These are phyloP conservation scores for Sinodicranocentrus sp. DNA, from an alignment of 2,888 invertebrate species.

Conservation along the genomic window DNA sequence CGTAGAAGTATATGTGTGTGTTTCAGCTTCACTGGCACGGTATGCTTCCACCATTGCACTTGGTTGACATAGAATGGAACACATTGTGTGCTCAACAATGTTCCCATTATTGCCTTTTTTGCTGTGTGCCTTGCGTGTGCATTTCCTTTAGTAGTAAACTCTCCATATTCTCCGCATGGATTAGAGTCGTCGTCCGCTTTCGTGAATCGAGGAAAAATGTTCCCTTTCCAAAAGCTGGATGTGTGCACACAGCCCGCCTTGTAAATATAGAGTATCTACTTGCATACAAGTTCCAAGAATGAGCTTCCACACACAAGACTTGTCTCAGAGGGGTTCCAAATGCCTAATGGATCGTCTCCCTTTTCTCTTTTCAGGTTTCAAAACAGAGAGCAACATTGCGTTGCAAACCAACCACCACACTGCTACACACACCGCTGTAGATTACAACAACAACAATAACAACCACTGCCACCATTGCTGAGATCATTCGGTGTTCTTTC, in stretches of 20 bases:
- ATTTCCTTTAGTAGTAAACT: constrained; percentile 2
- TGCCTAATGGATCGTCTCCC: constrained; percentile 39
- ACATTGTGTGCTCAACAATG: constrained; percentile 53
- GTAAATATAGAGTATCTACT: too few relatives aligned
- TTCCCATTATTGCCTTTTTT: constrained; percentile 39
- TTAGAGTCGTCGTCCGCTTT: constrained; percentile 33
- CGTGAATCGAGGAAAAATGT: constrained; percentile 12
- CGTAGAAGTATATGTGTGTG: too few relatives aligned
- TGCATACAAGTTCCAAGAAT: too few relatives aligned
- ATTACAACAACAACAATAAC: constrained; percentile 22
- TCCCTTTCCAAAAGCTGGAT: too few relatives aligned
- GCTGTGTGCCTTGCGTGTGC: constrained; percentile 38
- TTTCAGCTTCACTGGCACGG: background rate
- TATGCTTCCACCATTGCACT: background rate
- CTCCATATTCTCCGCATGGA: constrained; percentile 16
- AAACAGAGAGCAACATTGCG: background rate
- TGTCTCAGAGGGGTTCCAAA: constrained; percentile 36
- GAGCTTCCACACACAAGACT: background rate
- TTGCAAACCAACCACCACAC: constrained; percentile 1
- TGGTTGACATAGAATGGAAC: constrained; percentile 12
- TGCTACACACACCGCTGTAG: background rate
- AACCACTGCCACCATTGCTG: background rate
- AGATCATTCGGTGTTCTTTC: background rate
- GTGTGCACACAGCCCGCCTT: too few relatives aligned
- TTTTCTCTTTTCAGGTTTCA: background rate